Evolutionary conservation across 2,797 vertebrate genomes (phyloP), one percentile per base, ranked within the genome.

Genomic region (Falco berigora): DNA sequence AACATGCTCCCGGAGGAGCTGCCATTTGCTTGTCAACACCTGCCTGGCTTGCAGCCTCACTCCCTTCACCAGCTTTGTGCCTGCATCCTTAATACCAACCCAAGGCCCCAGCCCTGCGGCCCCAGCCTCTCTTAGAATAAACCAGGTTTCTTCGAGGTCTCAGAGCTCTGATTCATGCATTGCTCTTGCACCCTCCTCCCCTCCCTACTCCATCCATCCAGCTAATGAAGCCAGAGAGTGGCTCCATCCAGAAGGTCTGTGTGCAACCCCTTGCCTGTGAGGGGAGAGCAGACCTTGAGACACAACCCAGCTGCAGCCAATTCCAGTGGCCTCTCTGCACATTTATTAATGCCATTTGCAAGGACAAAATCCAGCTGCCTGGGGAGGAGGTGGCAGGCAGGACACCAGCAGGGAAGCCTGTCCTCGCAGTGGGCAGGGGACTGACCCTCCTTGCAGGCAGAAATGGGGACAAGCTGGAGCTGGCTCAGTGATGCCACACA

Each of bases 341-440:
- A 46, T 71, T 88, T 49, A 47, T 89, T 21, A 74, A 36, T 56
- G 47, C 14, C 16, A 9, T 68, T 81, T 88, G 32, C 62, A 59
- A 80, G 79, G 86, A 73, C 5, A 5, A 55, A 58, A 44, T 23
- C 30, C 67, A n/a, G 56, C 32, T 62, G 74, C 47, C 49, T 56
- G 0, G 1, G 73, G 28, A 85, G 61, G 52, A 84, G 44, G 71
- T 71, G 30, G 73, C 49, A n/a, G 46, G 38, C 21, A 46, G 46
- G 73, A n/a, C 14, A 16, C 20, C 0, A 0, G 8, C 2, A 2
- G 82, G 79, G 77, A 58, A 88, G 59, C 47, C 40, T 2, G 0
- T 81, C 28, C 34, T 58, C 0, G 1, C 34, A 44, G 58, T 0
- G 0, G 58, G 58, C 58, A 71, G 46, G 58, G 40, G 18, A 55